Percentiles rank a stretch among this genome's conserved stretches.
Evolutionary conservation across 2,888 invertebrate species (phyloP).

Genomic region (Drosophila kokeensis): DNA sequence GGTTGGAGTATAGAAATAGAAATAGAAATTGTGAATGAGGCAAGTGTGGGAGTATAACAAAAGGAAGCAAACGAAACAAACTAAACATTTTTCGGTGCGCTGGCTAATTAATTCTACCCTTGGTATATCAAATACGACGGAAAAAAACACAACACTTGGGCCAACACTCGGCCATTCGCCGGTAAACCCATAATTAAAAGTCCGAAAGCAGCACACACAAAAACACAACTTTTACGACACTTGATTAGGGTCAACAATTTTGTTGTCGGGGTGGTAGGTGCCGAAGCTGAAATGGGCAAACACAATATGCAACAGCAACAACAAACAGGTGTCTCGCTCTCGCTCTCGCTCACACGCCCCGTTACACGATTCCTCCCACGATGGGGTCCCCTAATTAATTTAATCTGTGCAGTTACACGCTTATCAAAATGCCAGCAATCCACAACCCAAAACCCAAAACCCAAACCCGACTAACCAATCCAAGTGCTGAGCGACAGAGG

Average conservation of each 20-base stretch:
- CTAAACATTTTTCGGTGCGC: constrained; percentile 11
- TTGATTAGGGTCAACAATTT: constrained; percentile 71
- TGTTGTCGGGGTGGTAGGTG: constrained; percentile 8
- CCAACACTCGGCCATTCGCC: constrained; percentile 23
- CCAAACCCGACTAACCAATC: constrained; percentile 33
- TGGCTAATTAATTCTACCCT: constrained; percentile 70
- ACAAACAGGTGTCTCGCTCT: constrained; percentile 31
- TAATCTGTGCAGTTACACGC: constrained; percentile 81
- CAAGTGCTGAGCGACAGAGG: constrained; percentile 8
- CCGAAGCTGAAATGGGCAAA: constrained; percentile 30
- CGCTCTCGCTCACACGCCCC: constrained; percentile 19
- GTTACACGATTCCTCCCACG: background rate
- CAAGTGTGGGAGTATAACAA: constrained; percentile 5
- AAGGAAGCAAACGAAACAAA: constrained; percentile 7
- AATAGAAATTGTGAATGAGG: constrained; percentile 3
- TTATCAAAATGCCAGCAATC: constrained; percentile 62
- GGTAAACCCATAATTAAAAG: constrained; percentile 65
- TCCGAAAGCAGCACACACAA: constrained; percentile 47
- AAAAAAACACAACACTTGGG: constrained; percentile 1
- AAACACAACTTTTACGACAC: constrained; percentile 69
- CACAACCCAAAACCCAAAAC: constrained; percentile 17
- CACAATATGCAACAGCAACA: constrained; percentile 39
- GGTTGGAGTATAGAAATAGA: constrained; percentile 8
- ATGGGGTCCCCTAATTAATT: constrained; percentile 70
- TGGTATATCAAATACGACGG: constrained; percentile 17